Base-by-base conservation (phyloP, 1,140 invertebrate species). In the Antheraea pernyi region DNA sequence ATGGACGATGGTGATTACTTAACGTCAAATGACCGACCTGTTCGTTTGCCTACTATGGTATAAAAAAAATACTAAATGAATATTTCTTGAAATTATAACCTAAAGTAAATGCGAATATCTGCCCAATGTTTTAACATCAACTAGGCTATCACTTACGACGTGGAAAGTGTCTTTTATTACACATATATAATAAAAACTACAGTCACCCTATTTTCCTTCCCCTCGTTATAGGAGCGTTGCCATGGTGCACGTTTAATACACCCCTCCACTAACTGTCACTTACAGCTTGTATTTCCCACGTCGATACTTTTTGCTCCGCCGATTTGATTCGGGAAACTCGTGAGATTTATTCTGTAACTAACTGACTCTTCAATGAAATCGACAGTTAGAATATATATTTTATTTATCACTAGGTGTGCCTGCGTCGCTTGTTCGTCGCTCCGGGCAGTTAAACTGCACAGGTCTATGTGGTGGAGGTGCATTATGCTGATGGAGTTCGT, bases 181-280 rank as follows among this genome's bases (percentile, higher is more conserved):
- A 53, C 16, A 53, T 53, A 9, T n/a, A 53, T 53, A 53, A 53
- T 53, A 53, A 53, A n/a, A 53, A 16, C 46, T 53, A 53, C 46
- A 53, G 4, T 53, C 16, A 53, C 46, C 46, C 46, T 53, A 13
- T n/a, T 53, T 53, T 53, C 46, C 46, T 16, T 53, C 46, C 46
- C 46, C 46, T 53, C 46, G 46, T 53, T 53, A 53, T n/a, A 53
- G 46, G 61, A n/a, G 16, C 61, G 61, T 63, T 63, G 19, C 61
- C 61, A 16, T 63, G 61, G 37, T 19, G 9, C 18, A 30, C 6
- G 22, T 63, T 63, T 63, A 37, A 63, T 36, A 18, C 61, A n/a
- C 61, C 61, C 61, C 61, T 63, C 22, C 13, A n/a, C 19, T 53
- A 13, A 53, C 46, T 63, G 61, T 63, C 61, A 63, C 61, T 63